Percentiles rank a stretch among this genome's conserved stretches.
Evolutionary conservation across 2,888 invertebrate genomes (phyloP).

Genomic region (Pseudococcus jackbeardsleyi): DNA sequence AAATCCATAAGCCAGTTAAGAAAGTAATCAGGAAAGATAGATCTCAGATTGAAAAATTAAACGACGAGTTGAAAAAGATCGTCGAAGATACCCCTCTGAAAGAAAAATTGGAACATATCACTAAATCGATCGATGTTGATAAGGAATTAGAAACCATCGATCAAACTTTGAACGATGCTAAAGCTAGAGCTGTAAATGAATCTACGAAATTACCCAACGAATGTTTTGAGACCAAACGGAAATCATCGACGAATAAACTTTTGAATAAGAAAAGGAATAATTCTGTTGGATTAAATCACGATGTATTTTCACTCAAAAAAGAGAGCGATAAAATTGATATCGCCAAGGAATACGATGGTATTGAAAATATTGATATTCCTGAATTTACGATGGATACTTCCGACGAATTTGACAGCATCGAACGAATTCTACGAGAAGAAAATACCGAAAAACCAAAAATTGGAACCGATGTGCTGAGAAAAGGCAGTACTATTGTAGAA

Average conservation of each 20-base stretch:
- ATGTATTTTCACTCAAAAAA: neutral
- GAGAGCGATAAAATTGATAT: neutral
- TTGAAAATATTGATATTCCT: conserved; percentile 27
- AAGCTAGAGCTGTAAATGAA: neutral
- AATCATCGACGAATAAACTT: neutral
- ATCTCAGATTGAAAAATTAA: conserved; percentile 44
- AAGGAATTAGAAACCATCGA: neutral
- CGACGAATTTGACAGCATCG: neutral
- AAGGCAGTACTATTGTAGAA: neutral
- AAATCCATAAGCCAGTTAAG: conserved; percentile 66
- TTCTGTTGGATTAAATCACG: neutral
- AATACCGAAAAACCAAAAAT: neutral
- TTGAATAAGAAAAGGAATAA: neutral
- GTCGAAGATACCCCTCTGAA: neutral
- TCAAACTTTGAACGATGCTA: neutral
- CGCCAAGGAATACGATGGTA: neutral
- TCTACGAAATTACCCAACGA: neutral
- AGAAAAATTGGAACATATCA: conserved; percentile 33
- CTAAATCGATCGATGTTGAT: conserved; percentile 23
- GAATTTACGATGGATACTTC: neutral
- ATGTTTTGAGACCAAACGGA: neutral
- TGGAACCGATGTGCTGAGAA: neutral
- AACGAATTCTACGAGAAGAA: neutral
- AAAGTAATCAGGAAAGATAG: conserved; percentile 65
- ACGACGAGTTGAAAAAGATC: conserved; percentile 59